These are phyloP conservation scores for Artibeus lituratus DNA, from an alignment of 2,797 vertebrate genomes.

Conservation along the genomic window DNA sequence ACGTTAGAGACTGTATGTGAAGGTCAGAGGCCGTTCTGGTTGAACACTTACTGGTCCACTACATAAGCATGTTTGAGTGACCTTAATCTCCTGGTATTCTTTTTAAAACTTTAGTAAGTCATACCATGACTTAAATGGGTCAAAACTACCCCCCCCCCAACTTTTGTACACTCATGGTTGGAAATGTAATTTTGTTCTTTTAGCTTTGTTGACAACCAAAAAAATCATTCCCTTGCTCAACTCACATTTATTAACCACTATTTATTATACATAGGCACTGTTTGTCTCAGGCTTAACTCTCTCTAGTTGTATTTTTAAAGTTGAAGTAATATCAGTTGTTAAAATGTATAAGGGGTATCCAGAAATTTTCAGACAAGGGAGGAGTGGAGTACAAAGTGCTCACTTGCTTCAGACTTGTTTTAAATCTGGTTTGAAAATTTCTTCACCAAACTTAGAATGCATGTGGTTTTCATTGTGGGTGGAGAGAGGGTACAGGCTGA, in stretches of 20 bases:
- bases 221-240: slow-evolving; percentile 34
- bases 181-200: slow-evolving; percentile 28
- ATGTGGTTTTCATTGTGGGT: slow-evolving; percentile 79
- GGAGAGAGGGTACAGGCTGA: slow-evolving; percentile 65
- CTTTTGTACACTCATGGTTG: background rate
- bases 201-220: slow-evolving; percentile 23
- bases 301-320: background rate
- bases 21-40: background rate
- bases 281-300: slow-evolving; percentile 14
- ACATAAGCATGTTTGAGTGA: background rate
- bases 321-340: slow-evolving; percentile 43
- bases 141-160: background rate
- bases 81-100: background rate
- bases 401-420: slow-evolving; percentile 47
- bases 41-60: background rate
- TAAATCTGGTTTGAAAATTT: slow-evolving; percentile 57
- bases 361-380: slow-evolving; percentile 16
- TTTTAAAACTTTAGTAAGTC: slow-evolving; percentile 25
- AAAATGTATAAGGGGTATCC: background rate
- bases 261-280: background rate
- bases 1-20: background rate
- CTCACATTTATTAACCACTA: background rate
- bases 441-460: slow-evolving; percentile 44
- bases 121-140: background rate
- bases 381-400: background rate